A percentile compares a stretch with the other conserved stretches of the same genome.
Conservation (phyloP, 2,113 vertebrate species). For the Pithys albifrons region DNA sequence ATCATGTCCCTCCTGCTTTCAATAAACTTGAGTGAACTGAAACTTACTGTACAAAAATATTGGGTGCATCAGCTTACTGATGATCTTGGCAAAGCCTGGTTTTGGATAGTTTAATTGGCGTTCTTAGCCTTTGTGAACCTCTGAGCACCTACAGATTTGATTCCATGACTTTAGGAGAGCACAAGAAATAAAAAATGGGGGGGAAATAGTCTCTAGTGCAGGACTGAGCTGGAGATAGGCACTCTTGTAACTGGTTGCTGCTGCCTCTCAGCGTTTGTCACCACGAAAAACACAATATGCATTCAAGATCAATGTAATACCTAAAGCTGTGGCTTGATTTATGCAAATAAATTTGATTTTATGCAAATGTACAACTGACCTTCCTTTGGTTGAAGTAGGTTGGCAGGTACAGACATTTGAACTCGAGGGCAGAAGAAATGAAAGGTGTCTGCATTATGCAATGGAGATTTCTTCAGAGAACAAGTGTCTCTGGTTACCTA, state of each 20-base stretch:
- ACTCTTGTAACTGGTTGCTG: background rate
- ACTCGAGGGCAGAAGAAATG: background rate
- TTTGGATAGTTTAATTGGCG: background rate
- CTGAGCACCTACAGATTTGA: background rate
- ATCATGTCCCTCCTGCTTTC: background rate
- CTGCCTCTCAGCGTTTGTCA: background rate
- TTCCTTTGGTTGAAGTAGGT: constrained; percentile 1
- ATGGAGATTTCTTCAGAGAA: background rate
- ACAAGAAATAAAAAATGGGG: background rate
- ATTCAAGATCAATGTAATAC: background rate
- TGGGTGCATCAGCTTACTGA: background rate
- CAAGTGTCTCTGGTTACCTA: background rate
- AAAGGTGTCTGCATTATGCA: background rate
- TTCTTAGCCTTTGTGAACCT: background rate
- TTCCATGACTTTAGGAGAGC: background rate
- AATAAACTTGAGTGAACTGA: background rate
- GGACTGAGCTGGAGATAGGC: background rate
- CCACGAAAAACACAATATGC: background rate
- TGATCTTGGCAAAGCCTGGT: background rate
- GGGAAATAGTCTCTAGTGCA: background rate
- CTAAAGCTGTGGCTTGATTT: constrained; percentile 2
- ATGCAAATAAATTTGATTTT: constrained; percentile 38
- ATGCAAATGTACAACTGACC: constrained; percentile 31
- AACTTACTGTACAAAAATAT: background rate
- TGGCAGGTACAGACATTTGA: background rate